Conservation (phyloP, 2,797 vertebrate species). For the Aythya fuligula region DNA sequence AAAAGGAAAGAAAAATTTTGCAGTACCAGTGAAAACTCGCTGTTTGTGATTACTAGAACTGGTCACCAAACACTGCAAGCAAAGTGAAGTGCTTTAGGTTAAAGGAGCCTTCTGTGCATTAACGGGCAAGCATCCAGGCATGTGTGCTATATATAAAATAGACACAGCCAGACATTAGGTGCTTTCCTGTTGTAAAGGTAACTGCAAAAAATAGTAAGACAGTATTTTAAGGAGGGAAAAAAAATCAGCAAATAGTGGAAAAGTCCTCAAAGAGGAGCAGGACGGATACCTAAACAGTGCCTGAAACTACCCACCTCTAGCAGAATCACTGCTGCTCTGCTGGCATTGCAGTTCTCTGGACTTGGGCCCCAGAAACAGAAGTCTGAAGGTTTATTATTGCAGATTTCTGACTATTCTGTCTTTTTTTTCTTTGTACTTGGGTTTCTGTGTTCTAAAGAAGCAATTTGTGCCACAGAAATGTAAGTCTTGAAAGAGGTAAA, state of each 20-base stretch:
- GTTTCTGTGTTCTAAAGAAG: not conserved
- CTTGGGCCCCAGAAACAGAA: not conserved
- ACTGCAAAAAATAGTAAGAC: not conserved
- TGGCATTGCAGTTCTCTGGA: not conserved
- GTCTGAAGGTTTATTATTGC: not conserved
- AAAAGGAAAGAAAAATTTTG: not conserved
- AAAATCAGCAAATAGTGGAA: not conserved
- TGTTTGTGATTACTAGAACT: not conserved
- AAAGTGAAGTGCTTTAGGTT: not conserved
- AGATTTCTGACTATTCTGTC: not conserved
- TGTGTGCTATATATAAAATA: not conserved
- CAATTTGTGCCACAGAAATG: not conserved
- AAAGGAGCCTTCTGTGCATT: not conserved
- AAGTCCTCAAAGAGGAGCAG: not conserved
- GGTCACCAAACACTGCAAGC: not conserved
- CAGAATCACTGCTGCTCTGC: not conserved
- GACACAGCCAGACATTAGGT: not conserved
- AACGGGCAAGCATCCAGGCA: not conserved
- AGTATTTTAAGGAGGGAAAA: not conserved
- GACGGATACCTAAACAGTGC: not conserved
- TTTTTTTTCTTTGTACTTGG: not conserved
- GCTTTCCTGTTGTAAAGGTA: not conserved
- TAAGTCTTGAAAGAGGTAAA: not conserved
- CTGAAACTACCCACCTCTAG: not conserved
- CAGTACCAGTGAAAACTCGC: not conserved